Evolutionary conservation across 2,888 invertebrate species (phyloP).

Genomic region (Cheilosia scutellata): DNA sequence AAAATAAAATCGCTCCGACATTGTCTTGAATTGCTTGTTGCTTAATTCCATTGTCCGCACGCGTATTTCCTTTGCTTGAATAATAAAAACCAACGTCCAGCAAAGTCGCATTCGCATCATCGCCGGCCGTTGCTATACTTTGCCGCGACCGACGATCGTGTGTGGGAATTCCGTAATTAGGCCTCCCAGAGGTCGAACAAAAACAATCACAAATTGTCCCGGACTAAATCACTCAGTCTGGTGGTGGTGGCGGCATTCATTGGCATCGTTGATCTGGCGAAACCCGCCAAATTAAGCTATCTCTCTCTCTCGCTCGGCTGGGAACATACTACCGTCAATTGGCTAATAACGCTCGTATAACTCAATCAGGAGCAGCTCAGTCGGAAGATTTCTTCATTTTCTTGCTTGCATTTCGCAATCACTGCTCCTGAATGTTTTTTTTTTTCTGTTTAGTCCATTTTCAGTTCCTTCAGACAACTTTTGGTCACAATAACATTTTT

Average conservation of each 20-base stretch:
- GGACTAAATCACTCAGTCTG: conserved; percentile 71
- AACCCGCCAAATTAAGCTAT: conserved; percentile 70
- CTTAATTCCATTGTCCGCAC: conserved; percentile 57
- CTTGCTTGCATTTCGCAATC: conserved; percentile 54
- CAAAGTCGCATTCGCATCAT: background rate
- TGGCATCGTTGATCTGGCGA: conserved; percentile 69
- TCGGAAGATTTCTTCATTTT: conserved; percentile 72
- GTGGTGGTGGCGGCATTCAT: conserved; percentile 64
- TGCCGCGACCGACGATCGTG: conserved; percentile 59
- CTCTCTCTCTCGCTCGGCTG: conserved; percentile 38
- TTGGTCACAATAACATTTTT: conserved; percentile 66
- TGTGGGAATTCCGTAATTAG: conserved; percentile 76
- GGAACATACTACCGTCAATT: conserved; percentile 70
- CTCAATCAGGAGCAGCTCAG: conserved; percentile 68
- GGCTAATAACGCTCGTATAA: conserved; percentile 76
- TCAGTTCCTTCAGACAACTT: conserved; percentile 41
- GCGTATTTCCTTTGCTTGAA: conserved; percentile 20
- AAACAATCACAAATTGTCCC: conserved; percentile 75
- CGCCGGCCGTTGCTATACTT: background rate
- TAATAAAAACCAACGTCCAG: conserved; percentile 17
- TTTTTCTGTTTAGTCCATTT: conserved; percentile 22
- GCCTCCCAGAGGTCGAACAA: conserved; percentile 72
- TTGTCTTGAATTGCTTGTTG: conserved; percentile 32
- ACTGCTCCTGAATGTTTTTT: conserved; percentile 41
- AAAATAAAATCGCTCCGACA: conserved; percentile 62